Conservation (phyloP, 2,113 vertebrate genomes). For the Myiagra hebetior region DNA sequence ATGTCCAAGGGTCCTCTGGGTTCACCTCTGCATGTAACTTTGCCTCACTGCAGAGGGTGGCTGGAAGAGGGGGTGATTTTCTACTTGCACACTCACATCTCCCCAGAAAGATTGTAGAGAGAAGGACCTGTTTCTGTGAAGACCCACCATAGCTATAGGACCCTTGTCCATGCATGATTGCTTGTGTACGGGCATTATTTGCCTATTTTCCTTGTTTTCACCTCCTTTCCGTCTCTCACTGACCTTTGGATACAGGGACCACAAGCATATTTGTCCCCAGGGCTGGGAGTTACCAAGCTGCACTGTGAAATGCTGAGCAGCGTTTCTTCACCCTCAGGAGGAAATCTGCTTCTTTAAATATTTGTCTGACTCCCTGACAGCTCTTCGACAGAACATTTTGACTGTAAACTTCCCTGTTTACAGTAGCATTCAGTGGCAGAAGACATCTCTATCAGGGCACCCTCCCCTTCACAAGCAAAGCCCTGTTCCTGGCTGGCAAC, state of each 20-base stretch:
- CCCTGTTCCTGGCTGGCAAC: not conserved
- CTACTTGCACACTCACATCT: not conserved
- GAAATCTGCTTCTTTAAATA: constrained; percentile 39
- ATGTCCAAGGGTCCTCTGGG: not conserved
- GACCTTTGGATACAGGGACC: not conserved
- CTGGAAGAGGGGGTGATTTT: not conserved
- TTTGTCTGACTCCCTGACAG: constrained; percentile 32
- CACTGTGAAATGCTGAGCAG: not conserved
- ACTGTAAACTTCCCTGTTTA: constrained; percentile 8
- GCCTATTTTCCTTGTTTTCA: not conserved
- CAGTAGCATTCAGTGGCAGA: not conserved
- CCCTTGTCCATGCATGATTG: not conserved
- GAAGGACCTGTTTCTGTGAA: not conserved
- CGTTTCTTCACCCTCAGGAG: constrained; percentile 7
- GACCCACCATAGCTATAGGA: not conserved
- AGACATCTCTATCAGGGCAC: constrained; percentile 6
- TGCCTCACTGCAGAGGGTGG: not conserved
- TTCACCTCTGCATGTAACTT: not conserved
- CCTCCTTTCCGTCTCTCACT: not conserved
- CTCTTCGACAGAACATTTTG: constrained; percentile 34
- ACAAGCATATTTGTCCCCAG: not conserved
- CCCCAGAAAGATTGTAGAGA: not conserved
- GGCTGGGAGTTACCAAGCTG: not conserved
- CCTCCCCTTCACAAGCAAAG: not conserved
- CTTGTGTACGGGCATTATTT: not conserved